These are phyloP conservation scores for Paramacrobiotus metropolitanus DNA, from an alignment of 1,140 invertebrate species.

Conservation along the genomic window DNA sequence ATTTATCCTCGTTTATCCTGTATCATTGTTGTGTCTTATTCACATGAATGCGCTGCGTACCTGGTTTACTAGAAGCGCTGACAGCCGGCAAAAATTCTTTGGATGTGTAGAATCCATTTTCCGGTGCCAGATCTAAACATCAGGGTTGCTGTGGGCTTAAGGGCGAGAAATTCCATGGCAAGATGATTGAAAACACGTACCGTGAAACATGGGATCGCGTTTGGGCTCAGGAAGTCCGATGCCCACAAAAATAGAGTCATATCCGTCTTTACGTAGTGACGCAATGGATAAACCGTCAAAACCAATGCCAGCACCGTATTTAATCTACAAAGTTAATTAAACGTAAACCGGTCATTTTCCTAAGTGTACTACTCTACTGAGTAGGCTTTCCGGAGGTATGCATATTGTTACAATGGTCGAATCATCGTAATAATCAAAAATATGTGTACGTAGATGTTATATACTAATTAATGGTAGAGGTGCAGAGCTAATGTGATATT, in stretches of 20 bases:
- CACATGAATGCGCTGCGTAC: too few relatives aligned
- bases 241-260: constrained; percentile 65
- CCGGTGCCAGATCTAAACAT: constrained; percentile 35
- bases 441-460: too few relatives aligned
- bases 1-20: too few relatives aligned
- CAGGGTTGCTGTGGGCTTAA: not conserved
- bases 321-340: constrained; percentile 18
- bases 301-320: constrained; percentile 19
- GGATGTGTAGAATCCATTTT: constrained; percentile 80
- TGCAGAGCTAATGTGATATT: too few relatives aligned
- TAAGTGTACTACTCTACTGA: too few relatives aligned
- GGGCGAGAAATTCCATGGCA: not conserved
- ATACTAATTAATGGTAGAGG: too few relatives aligned
- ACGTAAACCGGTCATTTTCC: too few relatives aligned
- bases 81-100: constrained; percentile 78
- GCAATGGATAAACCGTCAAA: constrained; percentile 23
- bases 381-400: too few relatives aligned
- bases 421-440: too few relatives aligned
- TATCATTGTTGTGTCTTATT: too few relatives aligned
- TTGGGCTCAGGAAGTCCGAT: constrained; percentile 36
- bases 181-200: too few relatives aligned
- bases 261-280: constrained; percentile 36
- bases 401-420: constrained; percentile 6
- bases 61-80: constrained; percentile 60
- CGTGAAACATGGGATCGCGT: not conserved